Evolutionary conservation across 2,888 invertebrate genomes (phyloP).

Genomic region (Pristionchus mayeri): DNA sequence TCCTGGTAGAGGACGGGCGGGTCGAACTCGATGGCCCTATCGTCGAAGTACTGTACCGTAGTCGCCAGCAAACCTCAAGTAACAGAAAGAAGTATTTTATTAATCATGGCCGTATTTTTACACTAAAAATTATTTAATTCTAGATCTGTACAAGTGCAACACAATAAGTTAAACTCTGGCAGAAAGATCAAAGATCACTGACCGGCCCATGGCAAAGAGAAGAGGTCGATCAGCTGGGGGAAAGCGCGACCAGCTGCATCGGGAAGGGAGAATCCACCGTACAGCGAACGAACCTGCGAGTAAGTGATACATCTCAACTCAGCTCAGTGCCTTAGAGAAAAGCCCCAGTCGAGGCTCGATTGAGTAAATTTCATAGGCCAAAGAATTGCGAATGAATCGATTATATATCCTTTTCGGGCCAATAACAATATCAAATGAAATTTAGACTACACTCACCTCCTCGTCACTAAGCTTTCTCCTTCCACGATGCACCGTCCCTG

Average conservation of each 20-base stretch:
- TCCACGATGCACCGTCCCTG: constrained; percentile 62
- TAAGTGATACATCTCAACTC: too few species aligned
- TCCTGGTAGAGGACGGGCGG: constrained; percentile 95
- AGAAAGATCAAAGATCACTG: neutral
- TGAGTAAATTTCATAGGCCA: too few species aligned
- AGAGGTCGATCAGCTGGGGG: constrained; percentile 95
- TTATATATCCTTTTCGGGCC: too few species aligned
- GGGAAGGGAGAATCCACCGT: constrained; percentile 43
- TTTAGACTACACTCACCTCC: constrained; percentile 52
- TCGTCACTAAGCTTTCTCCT: constrained; percentile 54
- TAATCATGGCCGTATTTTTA: too few species aligned
- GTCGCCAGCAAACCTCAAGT: constrained; percentile 91
- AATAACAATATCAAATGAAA: too few species aligned
- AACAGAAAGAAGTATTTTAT: too few species aligned
- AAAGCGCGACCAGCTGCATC: constrained; percentile 77
- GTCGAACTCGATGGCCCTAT: constrained; percentile 91
- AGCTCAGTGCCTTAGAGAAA: too few species aligned
- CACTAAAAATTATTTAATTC: too few species aligned
- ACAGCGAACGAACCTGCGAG: constrained; percentile 18
- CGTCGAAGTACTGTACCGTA: constrained; percentile 92
- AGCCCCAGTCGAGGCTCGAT: too few species aligned
- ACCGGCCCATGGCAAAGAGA: constrained; percentile 86
- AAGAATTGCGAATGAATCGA: too few species aligned
- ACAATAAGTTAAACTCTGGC: neutral
- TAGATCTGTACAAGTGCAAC: neutral